Conservation (phyloP, 1,140 invertebrate genomes). For the Papilio dardanus region DNA sequence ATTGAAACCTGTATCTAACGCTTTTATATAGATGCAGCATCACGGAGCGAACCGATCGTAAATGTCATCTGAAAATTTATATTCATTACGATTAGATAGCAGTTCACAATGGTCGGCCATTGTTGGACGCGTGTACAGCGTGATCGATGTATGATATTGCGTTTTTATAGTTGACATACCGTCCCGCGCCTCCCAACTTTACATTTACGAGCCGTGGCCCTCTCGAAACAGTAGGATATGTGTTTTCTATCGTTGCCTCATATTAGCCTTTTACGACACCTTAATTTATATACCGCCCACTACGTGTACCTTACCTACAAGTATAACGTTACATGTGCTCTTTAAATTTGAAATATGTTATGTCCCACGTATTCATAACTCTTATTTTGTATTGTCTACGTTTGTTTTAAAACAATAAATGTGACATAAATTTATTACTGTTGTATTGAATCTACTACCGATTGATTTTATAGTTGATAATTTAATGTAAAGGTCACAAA, state of each 20-base stretch:
- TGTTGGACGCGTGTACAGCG: slow-evolving; percentile 69
- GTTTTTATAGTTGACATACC: slow-evolving; percentile 70
- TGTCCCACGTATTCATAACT: slow-evolving; percentile 40
- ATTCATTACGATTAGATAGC: slow-evolving; percentile 81
- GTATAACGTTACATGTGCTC: slow-evolving; percentile 54
- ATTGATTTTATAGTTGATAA: slow-evolving; percentile 34
- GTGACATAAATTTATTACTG: slow-evolving; percentile 17
- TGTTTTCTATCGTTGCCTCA: slow-evolving; percentile 55
- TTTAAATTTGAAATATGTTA: slow-evolving; percentile 46
- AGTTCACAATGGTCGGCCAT: slow-evolving; percentile 71
- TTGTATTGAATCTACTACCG: slow-evolving; percentile 1
- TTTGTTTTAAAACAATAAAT: slow-evolving; percentile 51
- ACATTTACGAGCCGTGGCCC: slow-evolving; percentile 56
- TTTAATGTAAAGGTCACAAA: not conserved
- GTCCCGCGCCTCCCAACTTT: slow-evolving; percentile 51
- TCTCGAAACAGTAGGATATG: slow-evolving; percentile 62
- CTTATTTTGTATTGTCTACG: slow-evolving; percentile 37
- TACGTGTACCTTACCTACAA: slow-evolving; percentile 46
- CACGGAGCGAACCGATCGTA: slow-evolving; percentile 75
- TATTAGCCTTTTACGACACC: slow-evolving; percentile 65
- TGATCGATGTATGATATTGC: slow-evolving; percentile 79
- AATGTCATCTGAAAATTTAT: slow-evolving; percentile 81
- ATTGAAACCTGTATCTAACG: slow-evolving; percentile 70
- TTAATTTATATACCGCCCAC: slow-evolving; percentile 67
- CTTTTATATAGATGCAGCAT: slow-evolving; percentile 74